Percentiles rank a stretch among this genome's conserved stretches.
These are phyloP conservation scores for Epinotia demarniana DNA, from an alignment of 2,888 invertebrate genomes.

Conservation along the genomic window DNA sequence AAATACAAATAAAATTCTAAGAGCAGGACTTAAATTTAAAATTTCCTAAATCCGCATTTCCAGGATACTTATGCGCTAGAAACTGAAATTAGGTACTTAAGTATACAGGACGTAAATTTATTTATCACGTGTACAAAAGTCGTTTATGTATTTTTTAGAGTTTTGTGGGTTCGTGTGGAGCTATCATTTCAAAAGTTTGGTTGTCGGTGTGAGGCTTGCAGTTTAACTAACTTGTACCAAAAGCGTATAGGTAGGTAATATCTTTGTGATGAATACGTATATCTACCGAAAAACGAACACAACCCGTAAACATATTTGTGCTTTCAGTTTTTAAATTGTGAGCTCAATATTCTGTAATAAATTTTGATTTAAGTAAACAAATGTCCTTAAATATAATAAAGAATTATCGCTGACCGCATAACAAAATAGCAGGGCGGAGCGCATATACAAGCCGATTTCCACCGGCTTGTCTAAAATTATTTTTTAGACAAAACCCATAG, in stretches of 20 bases:
- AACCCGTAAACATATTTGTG: too few relatives aligned
- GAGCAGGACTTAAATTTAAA: conserved; percentile 35
- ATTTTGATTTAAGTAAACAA: too few relatives aligned
- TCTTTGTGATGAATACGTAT: background rate
- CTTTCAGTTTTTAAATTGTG: too few relatives aligned
- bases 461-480: too few relatives aligned
- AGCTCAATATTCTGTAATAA: too few relatives aligned
- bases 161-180: conserved; percentile 19
- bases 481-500: too few relatives aligned
- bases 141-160: conserved; percentile 10
- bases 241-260: conserved; percentile 11
- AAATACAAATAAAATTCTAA: conserved; percentile 40
- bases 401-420: too few relatives aligned
- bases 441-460: too few relatives aligned
- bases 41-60: conserved; percentile 29
- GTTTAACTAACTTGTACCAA: conserved; percentile 19
- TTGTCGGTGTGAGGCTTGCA: conserved; percentile 9
- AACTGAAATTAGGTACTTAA: conserved; percentile 3
- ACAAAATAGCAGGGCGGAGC: too few relatives aligned
- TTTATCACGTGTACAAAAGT: conserved; percentile 25
- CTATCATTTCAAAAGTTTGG: conserved; percentile 25
- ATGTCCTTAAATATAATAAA: too few relatives aligned
- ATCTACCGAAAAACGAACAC: too few relatives aligned
- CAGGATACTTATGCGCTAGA: conserved; percentile 1
- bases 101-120: conserved; percentile 13